Conservation (phyloP, 1,140 invertebrate genomes). For the Ips nitidus region DNA sequence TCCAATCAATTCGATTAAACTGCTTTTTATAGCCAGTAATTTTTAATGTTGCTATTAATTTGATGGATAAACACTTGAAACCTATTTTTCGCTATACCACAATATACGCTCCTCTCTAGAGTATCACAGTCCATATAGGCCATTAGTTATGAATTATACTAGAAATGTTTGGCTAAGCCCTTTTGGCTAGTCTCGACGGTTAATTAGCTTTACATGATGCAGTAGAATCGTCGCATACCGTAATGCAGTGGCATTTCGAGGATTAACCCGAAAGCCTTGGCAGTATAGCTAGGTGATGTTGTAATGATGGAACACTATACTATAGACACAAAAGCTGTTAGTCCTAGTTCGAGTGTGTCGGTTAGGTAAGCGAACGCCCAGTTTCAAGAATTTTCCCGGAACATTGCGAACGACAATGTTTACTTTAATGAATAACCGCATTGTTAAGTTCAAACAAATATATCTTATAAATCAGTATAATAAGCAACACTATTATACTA, state of each 20-base stretch:
- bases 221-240: slow-evolving; percentile 17
- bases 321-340: slow-evolving; percentile 4
- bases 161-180: slow-evolving; percentile 18
- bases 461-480: no score
- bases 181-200: slow-evolving; percentile 12
- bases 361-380: no score
- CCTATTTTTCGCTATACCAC: no score
- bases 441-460: no score
- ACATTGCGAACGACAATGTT: no score
- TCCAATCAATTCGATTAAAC: not conserved
- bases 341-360: not conserved
- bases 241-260: slow-evolving; percentile 25
- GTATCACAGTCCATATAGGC: not conserved
- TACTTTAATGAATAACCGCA: no score
- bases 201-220: slow-evolving; percentile 26
- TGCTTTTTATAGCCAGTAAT: not conserved
- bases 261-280: slow-evolving; percentile 24
- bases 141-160: slow-evolving; percentile 18
- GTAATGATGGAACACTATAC: slow-evolving; percentile 18
- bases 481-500: no score
- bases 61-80: no score
- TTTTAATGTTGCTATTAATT: no score
- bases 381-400: no score
- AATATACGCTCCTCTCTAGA: no score
- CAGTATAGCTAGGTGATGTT: slow-evolving; percentile 15